Conservation (phyloP, 2,888 invertebrate species). For the Phragmatobia fuliginosa region DNA sequence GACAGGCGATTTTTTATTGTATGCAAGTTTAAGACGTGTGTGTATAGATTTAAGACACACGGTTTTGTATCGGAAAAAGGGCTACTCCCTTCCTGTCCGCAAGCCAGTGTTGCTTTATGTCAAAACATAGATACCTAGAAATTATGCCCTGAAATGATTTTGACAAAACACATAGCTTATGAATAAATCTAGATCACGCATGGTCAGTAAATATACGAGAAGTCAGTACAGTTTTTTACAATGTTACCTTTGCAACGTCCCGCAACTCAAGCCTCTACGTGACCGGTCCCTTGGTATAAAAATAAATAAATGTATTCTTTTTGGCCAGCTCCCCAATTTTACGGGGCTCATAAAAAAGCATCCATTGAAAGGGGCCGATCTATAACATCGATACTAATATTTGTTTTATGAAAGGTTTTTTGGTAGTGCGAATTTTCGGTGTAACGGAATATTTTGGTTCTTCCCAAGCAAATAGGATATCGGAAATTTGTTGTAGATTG, state of each 20-base stretch:
- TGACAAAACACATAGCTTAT: conserved; percentile 23
- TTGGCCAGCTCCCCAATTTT: conserved; percentile 53
- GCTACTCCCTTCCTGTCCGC: too few relatives aligned
- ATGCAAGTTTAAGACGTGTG: too few relatives aligned
- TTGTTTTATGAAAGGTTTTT: conserved; percentile 68
- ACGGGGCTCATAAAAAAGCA: conserved; percentile 63
- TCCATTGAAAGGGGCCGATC: conserved; percentile 63
- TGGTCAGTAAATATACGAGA: conserved; percentile 41
- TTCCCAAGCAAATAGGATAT: conserved; percentile 24
- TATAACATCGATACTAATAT: conserved; percentile 68
- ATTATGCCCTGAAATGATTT: background rate
- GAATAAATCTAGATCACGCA: conserved; percentile 47
- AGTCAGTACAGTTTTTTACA: conserved; percentile 49
- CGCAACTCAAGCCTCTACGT: conserved; percentile 58
- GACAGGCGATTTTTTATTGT: too few relatives aligned
- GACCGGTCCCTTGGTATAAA: conserved; percentile 60
- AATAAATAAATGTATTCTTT: conserved; percentile 65
- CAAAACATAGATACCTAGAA: too few relatives aligned
- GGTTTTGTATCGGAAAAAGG: too few relatives aligned
- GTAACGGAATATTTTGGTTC: conserved; percentile 14
- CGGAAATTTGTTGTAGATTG: conserved; percentile 23
- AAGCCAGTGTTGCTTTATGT: too few relatives aligned
- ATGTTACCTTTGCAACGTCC: conserved; percentile 48
- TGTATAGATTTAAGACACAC: too few relatives aligned
- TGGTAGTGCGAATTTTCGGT: conserved; percentile 25